Base-by-base conservation (phyloP, 2,113 vertebrate species). In the Sebastes schlegelii region DNA sequence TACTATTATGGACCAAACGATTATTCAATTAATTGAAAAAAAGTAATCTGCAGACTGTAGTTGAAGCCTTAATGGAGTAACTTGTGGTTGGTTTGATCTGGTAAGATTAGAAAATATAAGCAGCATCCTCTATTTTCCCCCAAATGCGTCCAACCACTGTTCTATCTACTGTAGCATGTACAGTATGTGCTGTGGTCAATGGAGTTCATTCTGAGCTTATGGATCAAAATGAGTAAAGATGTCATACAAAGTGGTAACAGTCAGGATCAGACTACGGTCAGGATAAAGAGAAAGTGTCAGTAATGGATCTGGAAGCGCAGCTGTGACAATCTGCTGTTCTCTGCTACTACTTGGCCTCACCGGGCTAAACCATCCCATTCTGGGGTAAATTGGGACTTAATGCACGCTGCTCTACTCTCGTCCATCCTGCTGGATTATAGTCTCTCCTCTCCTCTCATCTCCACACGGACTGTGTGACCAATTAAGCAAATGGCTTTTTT, bases 401-500 rank as follows among this genome's bases (percentile, higher is more conserved):
- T 88, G 62, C 85, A 76, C 14, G 26, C 57, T 74, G 86, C 68
- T 79, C 72, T 76, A 74, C 84, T 80, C 80, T 62, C 54, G 74
- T 88, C 75, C 82, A 89, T 91, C 85, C 88, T 42, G 77, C 68
- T 87, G 89, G 93, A 94, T 94, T 94, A 91, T 40, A 54, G 21
- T 63, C 85, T 75, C 83, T 85, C 84, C 74, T 82, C 55, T 61
- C 66, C 71, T 80, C 72, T 91, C 82, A 87, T 87, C 80, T 87
- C 80, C 81, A 82, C 55, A 57, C 46, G 12, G 76, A 82, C 90
- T 80, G 74, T 74, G 61, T 83, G 63, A 90, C 69, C 90, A 92
- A 92, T 94, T 88, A 91, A 82, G 80, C 86, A 91, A 94, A 94
- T 93, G 80, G 90, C 73, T 89, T 84, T 89, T 89, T 83, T 90